Evolutionary conservation across 2,888 invertebrate species (phyloP).

Genomic region (Papilio demoleus): DNA sequence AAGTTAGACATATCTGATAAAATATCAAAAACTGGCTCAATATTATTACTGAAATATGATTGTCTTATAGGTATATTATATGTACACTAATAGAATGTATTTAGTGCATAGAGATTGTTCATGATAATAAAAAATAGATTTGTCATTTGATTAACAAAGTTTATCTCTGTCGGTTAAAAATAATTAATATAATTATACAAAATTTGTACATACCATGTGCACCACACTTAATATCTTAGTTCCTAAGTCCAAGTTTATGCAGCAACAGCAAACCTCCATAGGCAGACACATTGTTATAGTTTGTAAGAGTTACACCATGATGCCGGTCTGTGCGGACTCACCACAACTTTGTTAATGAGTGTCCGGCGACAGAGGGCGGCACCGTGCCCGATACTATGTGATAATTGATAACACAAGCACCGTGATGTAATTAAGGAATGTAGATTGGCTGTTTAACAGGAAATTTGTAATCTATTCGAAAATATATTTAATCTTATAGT

Average conservation of each 20-base stretch:
- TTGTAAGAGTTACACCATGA: background rate
- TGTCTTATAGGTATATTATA: no score
- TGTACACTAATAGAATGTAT: no score
- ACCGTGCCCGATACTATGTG: background rate
- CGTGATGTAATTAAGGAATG: constrained; percentile 28
- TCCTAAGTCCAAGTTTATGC: constrained; percentile 47
- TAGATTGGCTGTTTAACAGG: background rate
- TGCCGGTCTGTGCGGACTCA: background rate
- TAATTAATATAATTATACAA: background rate
- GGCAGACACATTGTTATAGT: constrained; percentile 49
- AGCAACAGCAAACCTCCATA: constrained; percentile 49
- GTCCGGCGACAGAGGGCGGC: background rate
- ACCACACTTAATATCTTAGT: constrained; percentile 50
- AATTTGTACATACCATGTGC: constrained; percentile 45
- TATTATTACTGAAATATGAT: no score
- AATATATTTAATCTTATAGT: background rate
- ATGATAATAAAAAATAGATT: no score
- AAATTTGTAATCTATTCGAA: constrained; percentile 9
- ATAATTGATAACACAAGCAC: constrained; percentile 31
- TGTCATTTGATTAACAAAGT: no score
- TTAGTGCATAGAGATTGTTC: no score
- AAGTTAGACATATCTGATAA: no score
- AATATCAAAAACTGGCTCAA: no score
- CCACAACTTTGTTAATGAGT: background rate
- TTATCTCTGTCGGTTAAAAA: background rate